Conservation (phyloP, 2,113 vertebrate genomes). For the Megaceryle torquata region DNA sequence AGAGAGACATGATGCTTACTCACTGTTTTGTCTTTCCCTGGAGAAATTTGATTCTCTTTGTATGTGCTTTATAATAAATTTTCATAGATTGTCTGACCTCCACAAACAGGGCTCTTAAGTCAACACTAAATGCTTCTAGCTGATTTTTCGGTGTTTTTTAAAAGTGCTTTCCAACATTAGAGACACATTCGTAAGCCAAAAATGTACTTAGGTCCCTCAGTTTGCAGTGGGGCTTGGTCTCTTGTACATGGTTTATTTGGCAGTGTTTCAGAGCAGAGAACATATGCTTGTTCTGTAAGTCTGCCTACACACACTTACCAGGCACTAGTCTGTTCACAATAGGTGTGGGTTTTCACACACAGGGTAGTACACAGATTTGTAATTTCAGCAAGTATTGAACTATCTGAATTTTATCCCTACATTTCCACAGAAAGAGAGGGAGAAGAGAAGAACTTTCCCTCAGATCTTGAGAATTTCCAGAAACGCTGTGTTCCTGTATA, state of each 20-base stretch:
- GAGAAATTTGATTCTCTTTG: background rate
- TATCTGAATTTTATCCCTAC: background rate
- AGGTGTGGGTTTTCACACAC: background rate
- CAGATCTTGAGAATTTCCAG: background rate
- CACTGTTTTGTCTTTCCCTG: background rate
- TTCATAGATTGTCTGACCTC: background rate
- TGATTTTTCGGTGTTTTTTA: background rate
- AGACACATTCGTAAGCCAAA: background rate
- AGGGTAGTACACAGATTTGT: background rate
- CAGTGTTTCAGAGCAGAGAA: background rate
- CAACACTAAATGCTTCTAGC: background rate
- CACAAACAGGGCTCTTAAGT: background rate
- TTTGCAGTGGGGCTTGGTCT: background rate
- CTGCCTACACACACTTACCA: background rate
- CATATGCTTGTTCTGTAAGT: rapidly evolving
- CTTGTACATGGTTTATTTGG: background rate
- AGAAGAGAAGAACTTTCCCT: background rate
- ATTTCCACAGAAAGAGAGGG: background rate
- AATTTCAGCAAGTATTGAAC: background rate
- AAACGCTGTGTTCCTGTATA: background rate
- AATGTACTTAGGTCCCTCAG: background rate
- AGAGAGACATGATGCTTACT: background rate
- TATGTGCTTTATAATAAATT: background rate
- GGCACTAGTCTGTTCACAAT: background rate
- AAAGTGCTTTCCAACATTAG: background rate